Conservation (phyloP, 2,113 vertebrate genomes). For the Apeltes quadracus region DNA sequence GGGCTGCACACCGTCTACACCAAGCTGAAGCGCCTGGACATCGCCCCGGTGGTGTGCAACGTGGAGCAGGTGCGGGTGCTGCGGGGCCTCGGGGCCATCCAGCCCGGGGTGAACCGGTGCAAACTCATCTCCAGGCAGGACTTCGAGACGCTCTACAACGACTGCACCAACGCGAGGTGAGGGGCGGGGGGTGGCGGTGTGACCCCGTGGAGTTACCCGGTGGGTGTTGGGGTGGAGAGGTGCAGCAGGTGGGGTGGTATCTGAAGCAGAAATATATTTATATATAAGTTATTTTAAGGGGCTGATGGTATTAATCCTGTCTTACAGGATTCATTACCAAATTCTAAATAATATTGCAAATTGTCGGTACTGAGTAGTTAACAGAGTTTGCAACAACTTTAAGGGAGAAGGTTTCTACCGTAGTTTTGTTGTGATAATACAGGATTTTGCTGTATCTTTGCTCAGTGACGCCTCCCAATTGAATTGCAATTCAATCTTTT, state of each 20-base stretch:
- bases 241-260: slow-evolving; percentile 42
- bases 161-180: slow-evolving; percentile 96
- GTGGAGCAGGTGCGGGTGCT: slow-evolving; percentile 97
- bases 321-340: not conserved
- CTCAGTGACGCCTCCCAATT: not conserved
- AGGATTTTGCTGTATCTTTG: not conserved
- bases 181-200: slow-evolving; percentile 2
- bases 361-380: not conserved
- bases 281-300: not conserved
- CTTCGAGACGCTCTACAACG: slow-evolving; percentile 95
- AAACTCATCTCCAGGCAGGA: slow-evolving; percentile 98
- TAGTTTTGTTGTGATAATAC: not conserved
- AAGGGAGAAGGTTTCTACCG: not conserved
- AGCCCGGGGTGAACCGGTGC: slow-evolving; percentile 97
- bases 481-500: not conserved
- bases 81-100: slow-evolving; percentile 94
- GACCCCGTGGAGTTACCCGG: slow-evolving; percentile 1
- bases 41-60: slow-evolving; percentile 95
- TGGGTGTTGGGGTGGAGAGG: not conserved
- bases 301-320: not conserved
- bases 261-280: slow-evolving; percentile 7
- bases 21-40: slow-evolving; percentile 96
- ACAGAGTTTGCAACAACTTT: not conserved
- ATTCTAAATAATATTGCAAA: slow-evolving; percentile 4
- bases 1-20: slow-evolving; percentile 97